Evolutionary conservation across 2,888 invertebrate genomes (phyloP).

Genomic region (Lochmaea capreae): DNA sequence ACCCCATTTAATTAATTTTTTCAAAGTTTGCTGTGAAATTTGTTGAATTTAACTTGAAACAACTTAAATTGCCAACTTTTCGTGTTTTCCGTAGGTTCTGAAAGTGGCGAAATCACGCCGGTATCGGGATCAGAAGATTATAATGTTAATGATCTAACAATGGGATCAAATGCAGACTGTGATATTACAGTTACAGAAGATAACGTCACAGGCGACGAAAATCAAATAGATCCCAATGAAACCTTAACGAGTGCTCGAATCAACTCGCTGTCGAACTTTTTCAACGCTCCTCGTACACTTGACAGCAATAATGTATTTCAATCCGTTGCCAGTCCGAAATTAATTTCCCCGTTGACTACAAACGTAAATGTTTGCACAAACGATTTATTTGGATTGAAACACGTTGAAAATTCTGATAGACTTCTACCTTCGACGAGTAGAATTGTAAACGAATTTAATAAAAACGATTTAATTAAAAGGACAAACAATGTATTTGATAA

Average conservation of each 20-base stretch:
- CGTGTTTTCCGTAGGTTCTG: constrained; percentile 29
- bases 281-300: constrained; percentile 23
- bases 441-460: constrained; percentile 47
- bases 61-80: too few species aligned
- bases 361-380: constrained; percentile 54
- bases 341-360: constrained; percentile 48
- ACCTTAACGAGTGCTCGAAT: constrained; percentile 47
- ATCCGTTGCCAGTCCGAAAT: constrained; percentile 45
- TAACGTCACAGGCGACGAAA: constrained; percentile 51
- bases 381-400: constrained; percentile 49
- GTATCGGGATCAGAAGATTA: constrained; percentile 77
- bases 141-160: constrained; percentile 76
- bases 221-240: constrained; percentile 45
- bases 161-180: constrained; percentile 68
- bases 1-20: too few species aligned
- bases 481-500: constrained; percentile 51
- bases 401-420: constrained; percentile 54
- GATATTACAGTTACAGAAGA: constrained; percentile 69
- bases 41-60: too few species aligned
- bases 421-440: constrained; percentile 48
- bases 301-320: constrained; percentile 50
- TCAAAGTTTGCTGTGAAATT: too few species aligned
- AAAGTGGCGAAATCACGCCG: constrained; percentile 76
- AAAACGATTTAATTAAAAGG: constrained; percentile 51
- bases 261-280: constrained; percentile 36